A percentile compares a stretch with the other conserved stretches of the same genome.
These are phyloP conservation scores for Miltochrista miniata DNA, from an alignment of 2,888 invertebrate genomes.

Conservation along the genomic window DNA sequence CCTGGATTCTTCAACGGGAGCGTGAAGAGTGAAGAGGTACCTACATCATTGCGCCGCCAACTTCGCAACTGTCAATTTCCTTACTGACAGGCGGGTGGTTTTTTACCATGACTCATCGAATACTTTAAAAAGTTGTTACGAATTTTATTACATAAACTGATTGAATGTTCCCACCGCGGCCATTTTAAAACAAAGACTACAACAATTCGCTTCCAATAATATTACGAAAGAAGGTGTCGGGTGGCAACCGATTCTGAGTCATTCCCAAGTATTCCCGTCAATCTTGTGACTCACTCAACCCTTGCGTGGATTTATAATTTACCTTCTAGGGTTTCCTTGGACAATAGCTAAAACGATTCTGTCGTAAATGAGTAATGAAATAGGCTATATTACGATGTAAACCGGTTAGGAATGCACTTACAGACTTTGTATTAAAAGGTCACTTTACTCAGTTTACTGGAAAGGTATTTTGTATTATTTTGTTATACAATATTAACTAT, in stretches of 20 bases:
- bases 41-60: too few relatives aligned
- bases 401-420: background rate
- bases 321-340: constrained; percentile 25
- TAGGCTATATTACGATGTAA: background rate
- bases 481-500: background rate
- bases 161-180: too few relatives aligned
- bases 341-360: constrained; percentile 15
- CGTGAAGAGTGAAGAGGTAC: too few relatives aligned
- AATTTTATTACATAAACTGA: too few relatives aligned
- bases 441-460: background rate
- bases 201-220: constrained; percentile 3
- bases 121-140: too few relatives aligned
- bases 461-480: background rate
- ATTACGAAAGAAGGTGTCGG: constrained; percentile 12
- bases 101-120: too few relatives aligned
- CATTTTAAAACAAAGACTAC: background rate
- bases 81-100: too few relatives aligned
- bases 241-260: constrained; percentile 23
- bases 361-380: constrained; percentile 21
- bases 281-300: constrained; percentile 32
- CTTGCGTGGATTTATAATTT: constrained; percentile 30
- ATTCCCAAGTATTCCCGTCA: constrained; percentile 31
- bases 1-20: too few relatives aligned
- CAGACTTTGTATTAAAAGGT: background rate
- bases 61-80: too few relatives aligned